phyloP scores from a whole-genome alignment of 2,113 vertebrate genomes.

The Blennius ocellaris region DNA sequence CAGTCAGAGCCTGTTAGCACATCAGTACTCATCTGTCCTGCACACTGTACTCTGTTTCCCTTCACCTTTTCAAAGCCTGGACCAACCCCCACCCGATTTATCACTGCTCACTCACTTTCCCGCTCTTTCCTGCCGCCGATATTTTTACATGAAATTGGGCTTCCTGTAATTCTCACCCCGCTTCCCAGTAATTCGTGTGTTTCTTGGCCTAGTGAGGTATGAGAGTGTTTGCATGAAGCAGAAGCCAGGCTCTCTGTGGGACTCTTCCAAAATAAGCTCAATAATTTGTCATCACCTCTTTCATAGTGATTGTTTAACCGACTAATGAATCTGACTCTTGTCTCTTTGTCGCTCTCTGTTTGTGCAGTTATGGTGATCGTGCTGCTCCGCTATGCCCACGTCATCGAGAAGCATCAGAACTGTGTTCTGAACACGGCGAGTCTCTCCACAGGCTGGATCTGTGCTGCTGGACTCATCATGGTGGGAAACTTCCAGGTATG shows the following conservation, averaged over 20 bases:
- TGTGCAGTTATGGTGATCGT: constrained; percentile 88
- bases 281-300: not conserved
- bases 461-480: constrained; percentile 90
- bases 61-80: constrained; percentile 17
- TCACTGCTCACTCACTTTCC: constrained; percentile 45
- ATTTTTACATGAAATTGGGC: constrained; percentile 33
- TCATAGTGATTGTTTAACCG: not conserved
- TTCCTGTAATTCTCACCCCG: constrained; percentile 30
- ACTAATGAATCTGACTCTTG: not conserved
- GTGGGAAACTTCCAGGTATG: constrained; percentile 92
- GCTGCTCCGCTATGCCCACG: constrained; percentile 88
- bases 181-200: constrained; percentile 45
- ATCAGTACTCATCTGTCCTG: constrained; percentile 61
- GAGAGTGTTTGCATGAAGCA: constrained; percentile 32
- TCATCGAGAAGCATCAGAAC: constrained; percentile 87
- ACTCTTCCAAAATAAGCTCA: constrained; percentile 11
- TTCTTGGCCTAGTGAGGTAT: constrained; percentile 39
- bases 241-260: constrained; percentile 22
- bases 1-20: constrained; percentile 70
- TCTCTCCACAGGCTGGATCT: constrained; percentile 89
- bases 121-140: constrained; percentile 47
- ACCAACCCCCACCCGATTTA: constrained; percentile 30
- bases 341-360: not conserved
- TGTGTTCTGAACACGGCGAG: constrained; percentile 89
- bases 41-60: constrained; percentile 56